A percentile compares a stretch with the other conserved stretches of the same genome.
Evolutionary conservation across 2,113 vertebrate genomes (phyloP).

Genomic region (Crotalus horridus): DNA sequence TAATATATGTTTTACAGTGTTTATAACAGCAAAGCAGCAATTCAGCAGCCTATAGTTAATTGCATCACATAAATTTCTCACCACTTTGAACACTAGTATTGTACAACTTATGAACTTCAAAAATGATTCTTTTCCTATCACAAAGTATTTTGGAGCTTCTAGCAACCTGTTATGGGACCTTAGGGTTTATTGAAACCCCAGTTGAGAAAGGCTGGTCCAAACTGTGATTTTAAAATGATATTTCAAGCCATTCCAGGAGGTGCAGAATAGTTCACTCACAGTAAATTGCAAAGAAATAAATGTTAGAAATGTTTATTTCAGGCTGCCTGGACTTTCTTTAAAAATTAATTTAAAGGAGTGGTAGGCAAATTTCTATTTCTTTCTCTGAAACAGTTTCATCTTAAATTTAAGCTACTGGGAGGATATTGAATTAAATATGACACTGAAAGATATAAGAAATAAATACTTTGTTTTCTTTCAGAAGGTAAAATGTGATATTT

Average conservation of each 20-base stretch:
- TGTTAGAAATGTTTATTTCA: background rate
- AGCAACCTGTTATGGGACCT: background rate
- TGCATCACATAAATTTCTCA: background rate
- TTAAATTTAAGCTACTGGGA: background rate
- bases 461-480: background rate
- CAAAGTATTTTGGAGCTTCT: background rate
- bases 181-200: background rate
- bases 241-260: background rate
- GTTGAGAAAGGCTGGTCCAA: background rate
- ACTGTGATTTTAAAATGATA: background rate
- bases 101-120: background rate
- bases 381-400: background rate
- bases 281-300: background rate
- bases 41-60: background rate
- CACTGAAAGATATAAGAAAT: background rate
- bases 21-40: background rate
- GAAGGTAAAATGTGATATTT: constrained; percentile 12
- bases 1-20: background rate
- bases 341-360: background rate
- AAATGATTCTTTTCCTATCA: background rate
- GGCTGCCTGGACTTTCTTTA: background rate
- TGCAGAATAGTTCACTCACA: background rate
- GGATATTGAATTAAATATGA: background rate
- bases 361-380: background rate
- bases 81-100: background rate